These are phyloP conservation scores for Homalodisca vitripennis DNA, from an alignment of 1,140 invertebrate species.

Conservation along the genomic window DNA sequence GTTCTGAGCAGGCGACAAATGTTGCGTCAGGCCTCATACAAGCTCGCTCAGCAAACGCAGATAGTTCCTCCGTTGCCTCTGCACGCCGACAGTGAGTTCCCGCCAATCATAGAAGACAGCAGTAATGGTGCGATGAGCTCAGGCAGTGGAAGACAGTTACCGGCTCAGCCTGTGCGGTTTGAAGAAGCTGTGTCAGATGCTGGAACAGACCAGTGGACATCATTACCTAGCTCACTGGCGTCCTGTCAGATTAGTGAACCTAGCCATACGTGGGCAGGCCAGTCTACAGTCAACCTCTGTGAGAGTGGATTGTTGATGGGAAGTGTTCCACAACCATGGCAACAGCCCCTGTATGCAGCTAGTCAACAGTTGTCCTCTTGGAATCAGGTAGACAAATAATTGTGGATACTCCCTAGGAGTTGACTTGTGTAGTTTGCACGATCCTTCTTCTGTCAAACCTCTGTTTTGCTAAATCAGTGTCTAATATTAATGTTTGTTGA, in stretches of 20 bases:
- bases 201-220: slow-evolving; percentile 38
- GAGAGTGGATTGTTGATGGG: slow-evolving; percentile 29
- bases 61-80: slow-evolving; percentile 51
- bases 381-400: slow-evolving; percentile 39
- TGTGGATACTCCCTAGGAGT: too few species aligned
- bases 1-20: slow-evolving; percentile 58
- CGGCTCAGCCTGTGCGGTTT: slow-evolving; percentile 6
- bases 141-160: slow-evolving; percentile 15
- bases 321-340: slow-evolving; percentile 30
- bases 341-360: slow-evolving; percentile 38
- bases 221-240: slow-evolving; percentile 40
- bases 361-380: slow-evolving; percentile 38
- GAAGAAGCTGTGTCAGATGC: slow-evolving; percentile 5
- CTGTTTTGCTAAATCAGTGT: too few species aligned
- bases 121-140: slow-evolving; percentile 33
- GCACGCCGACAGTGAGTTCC: slow-evolving; percentile 33
- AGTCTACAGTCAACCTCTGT: slow-evolving; percentile 12
- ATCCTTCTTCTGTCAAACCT: too few species aligned
- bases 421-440: too few species aligned
- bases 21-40: slow-evolving; percentile 75
- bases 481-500: too few species aligned
- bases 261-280: slow-evolving; percentile 30
- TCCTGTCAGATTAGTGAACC: slow-evolving; percentile 42
- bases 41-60: slow-evolving; percentile 60
- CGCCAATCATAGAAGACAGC: slow-evolving; percentile 38